phyloP scores from a whole-genome alignment of 2,113 vertebrate species.

The Oreochromis aureus region DNA sequence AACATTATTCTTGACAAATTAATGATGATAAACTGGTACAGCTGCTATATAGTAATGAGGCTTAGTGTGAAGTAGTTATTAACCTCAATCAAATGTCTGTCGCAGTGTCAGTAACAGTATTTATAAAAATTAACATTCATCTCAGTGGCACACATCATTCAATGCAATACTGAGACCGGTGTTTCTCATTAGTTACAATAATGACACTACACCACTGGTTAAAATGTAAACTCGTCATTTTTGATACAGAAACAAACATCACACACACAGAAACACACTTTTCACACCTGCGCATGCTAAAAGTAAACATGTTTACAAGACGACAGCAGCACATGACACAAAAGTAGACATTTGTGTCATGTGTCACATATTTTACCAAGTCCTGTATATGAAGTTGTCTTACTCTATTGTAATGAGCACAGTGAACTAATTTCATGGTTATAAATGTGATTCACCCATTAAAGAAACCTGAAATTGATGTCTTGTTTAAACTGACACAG shows the following conservation, averaged over 20 bases:
- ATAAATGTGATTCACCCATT: not conserved
- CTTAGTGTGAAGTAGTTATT: not conserved
- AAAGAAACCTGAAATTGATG: not conserved
- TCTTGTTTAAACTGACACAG: not conserved
- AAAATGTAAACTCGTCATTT: not conserved
- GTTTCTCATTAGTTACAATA: not conserved
- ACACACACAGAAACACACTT: not conserved
- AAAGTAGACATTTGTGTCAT: not conserved
- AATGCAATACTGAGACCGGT: not conserved
- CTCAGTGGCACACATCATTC: not conserved
- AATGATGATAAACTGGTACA: not conserved
- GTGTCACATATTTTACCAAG: not conserved
- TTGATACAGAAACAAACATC: not conserved
- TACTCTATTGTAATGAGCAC: not conserved
- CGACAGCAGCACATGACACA: not conserved
- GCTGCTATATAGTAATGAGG: not conserved
- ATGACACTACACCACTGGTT: not conserved
- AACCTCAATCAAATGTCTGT: not conserved
- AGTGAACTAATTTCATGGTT: rapidly evolving
- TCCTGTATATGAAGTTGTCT: not conserved
- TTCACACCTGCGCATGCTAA: not conserved
- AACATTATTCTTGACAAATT: not conserved
- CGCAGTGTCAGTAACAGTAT: not conserved
- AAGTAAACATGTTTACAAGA: rapidly evolving
- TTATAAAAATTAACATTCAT: too few relatives aligned